Conservation (phyloP, 2,888 invertebrate species). For the Drosophila kambysellisi region DNA sequence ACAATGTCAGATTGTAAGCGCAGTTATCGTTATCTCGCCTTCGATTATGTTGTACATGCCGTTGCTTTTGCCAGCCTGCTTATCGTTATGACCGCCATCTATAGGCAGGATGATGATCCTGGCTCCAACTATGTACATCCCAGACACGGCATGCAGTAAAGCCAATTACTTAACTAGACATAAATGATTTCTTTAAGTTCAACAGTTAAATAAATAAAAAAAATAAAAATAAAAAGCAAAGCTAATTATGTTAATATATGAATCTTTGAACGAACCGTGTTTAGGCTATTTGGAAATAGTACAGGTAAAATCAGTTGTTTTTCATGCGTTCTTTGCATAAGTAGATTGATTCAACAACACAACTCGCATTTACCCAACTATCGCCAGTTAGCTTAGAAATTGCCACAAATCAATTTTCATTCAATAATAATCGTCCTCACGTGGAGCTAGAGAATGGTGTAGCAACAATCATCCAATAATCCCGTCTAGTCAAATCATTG, state of each 20-base stretch:
- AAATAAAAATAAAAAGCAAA: constrained; percentile 14
- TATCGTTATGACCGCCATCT: constrained; percentile 58
- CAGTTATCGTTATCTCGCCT: constrained; percentile 18
- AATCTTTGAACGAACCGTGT: background rate
- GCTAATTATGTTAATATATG: background rate
- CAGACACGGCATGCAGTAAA: constrained; percentile 52
- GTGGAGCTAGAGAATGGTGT: constrained; percentile 45
- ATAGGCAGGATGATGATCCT: constrained; percentile 50
- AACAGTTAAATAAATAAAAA: background rate
- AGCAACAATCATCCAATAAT: constrained; percentile 33
- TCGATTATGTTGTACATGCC: constrained; percentile 24
- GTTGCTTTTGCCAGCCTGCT: constrained; percentile 43
- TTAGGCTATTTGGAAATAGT: background rate
- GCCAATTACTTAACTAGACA: background rate
- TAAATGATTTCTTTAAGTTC: constrained; percentile 11
- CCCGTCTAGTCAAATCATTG: constrained; percentile 50
- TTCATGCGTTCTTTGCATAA: background rate
- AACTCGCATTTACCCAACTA: constrained; percentile 10
- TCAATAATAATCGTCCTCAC: constrained; percentile 64
- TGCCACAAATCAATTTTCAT: constrained; percentile 34
- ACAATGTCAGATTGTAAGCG: constrained; percentile 39
- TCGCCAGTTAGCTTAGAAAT: constrained; percentile 2
- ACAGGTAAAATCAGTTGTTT: background rate
- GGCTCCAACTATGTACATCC: constrained; percentile 65
- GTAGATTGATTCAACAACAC: background rate